Base-by-base conservation (phyloP, 2,113 vertebrate genomes). In the Struthidea cinerea region DNA sequence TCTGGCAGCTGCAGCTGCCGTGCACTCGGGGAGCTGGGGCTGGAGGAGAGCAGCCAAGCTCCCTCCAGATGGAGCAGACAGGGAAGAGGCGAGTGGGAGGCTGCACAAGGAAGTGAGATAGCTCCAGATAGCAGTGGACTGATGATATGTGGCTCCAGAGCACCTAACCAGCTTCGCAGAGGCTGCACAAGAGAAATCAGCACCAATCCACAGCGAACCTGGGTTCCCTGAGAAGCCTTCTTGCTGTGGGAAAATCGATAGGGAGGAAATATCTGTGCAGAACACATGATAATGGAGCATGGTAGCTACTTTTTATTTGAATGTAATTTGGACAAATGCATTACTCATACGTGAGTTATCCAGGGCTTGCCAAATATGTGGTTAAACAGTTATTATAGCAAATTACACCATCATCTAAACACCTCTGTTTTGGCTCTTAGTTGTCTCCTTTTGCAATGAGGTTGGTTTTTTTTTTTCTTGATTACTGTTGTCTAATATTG, bases 401-500 rank as follows among this genome's bases (percentile, higher is more conserved):
- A 93, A 96, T 96, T 91, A 92, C 93, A 86, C 90, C 65, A 94
- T 93, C 94, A 93, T 90, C 94, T 95, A 92, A 96, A 96, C 94
- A 96, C 94, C 92, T 97, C 96, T 96, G 86, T 88, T 95, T 90
- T 96, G 90, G 93, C 88, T 95, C 73, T 78, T 56, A 75, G 83
- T 89, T 71, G 53, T 75, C 90, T 87, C 77, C 73, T 96, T 93
- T 95, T 95, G 93, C 85, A 85, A 64, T 47, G 67, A 59, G 30
- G 30, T 53, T n/a, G 39, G n/a, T n/a, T n/a, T 9, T 2, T 35
- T 59, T 63, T 69, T 88, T 60, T 2, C 33, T 76, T 84, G 27
- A 91, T 91, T 85, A 42, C 52, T 96, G 41, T 82, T 94, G 83
- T 81, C 93, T 90, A 59, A 87, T 87, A 90, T 63, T 64, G 60